Base-by-base conservation (phyloP, 2,113 vertebrate species). In the Oenanthe melanoleuca region DNA sequence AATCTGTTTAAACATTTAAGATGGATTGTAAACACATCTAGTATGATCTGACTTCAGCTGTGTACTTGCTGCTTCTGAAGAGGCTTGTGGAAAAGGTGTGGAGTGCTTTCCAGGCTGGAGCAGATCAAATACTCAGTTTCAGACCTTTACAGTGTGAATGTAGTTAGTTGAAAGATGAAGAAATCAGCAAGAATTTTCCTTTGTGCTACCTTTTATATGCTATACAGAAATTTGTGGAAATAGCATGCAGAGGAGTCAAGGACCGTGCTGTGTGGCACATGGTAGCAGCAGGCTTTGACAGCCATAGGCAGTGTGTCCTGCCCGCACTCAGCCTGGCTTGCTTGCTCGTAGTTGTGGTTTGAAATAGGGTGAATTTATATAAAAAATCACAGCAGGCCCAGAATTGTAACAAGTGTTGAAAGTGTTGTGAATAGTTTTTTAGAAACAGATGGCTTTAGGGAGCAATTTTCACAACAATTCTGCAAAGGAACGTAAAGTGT, bases 231-330 rank as follows among this genome's bases (percentile, higher is more conserved):
- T 65, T 61, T 40, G 34, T 86, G 75, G 52, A 59, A 92, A 45
- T 61, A 25, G 52, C 40, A 15, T 55, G 38, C 7, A 12, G 11
- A 64, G 37, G 33, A 59, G 19, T 69, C 0, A 1, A 66, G 15
- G 40, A 7, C 44, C 77, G 26, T 52, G 2, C 38, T 64, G 8
- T 7, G 24, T n/a, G 28, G 8, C 16, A 4, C 0, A 0, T 70
- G 71, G 12, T 59, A 23, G 26, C 10, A 28, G n/a, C n/a, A 31
- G 29, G 53, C 42, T 49, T 61, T 9, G 17, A 56, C 61, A 55
- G 57, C 24, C 2, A 0, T 15, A n/a, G 17, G 50, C 55, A 15
- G 0, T 61, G 15, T 59, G 50, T 80, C 53, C 24, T 55, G 14
- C 40, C 12, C 79, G 59, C 11, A 4, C 19, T 56, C 47, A 18